phyloP scores from a whole-genome alignment of 92 coral and sea anemone genomes.

The Virgularia gustaviana region DNA sequence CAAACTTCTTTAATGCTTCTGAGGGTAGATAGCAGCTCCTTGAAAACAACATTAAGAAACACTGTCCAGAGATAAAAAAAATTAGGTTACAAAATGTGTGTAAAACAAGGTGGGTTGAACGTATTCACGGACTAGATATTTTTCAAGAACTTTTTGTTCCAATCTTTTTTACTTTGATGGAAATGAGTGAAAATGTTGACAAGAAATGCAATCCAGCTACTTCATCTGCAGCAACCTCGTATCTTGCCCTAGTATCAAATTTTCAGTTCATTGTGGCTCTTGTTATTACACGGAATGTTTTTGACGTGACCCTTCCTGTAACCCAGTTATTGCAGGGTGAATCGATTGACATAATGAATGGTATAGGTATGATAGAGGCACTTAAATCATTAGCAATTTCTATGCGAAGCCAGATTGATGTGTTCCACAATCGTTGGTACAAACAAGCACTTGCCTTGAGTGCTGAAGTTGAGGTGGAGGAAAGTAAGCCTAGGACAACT shows the following conservation, averaged over 20 bases:
- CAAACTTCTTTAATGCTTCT: background rate
- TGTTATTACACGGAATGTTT: background rate
- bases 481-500: no score
- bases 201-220: background rate
- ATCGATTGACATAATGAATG: no score
- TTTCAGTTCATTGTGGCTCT: background rate
- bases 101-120: constrained; percentile 9
- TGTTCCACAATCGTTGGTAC: no score
- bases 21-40: background rate
- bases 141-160: constrained; percentile 11
- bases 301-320: background rate
- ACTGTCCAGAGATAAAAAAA: background rate
- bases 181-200: background rate
- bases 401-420: background rate
- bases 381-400: background rate
- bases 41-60: background rate
- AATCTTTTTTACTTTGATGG: background rate
- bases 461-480: no score
- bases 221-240: background rate
- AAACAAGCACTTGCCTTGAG: no score
- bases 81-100: background rate
- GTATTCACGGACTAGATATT: background rate
- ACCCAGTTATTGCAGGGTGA: no score
- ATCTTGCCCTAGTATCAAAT: background rate
- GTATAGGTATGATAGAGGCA: background rate